A percentile compares a stretch with the other conserved stretches of the same genome.
Evolutionary conservation across 30 jellyfish, hydroid and myxozoan species (phyloP).

Genomic region (Kudoa iwatai): DNA sequence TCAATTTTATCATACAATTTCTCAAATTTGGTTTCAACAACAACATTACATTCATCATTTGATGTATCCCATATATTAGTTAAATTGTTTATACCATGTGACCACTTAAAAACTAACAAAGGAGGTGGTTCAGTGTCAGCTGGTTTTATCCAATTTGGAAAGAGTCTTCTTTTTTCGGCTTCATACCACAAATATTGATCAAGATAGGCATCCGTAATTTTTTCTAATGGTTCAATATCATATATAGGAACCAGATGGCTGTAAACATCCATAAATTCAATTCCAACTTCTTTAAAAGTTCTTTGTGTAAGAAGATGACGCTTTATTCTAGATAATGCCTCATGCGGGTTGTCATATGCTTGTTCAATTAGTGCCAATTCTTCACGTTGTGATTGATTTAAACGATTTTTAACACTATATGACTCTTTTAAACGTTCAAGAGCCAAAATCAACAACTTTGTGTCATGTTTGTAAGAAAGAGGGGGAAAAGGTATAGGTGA

Average conservation of each 20-base stretch:
- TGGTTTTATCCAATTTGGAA: slow-evolving; percentile 93
- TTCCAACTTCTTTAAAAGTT: slow-evolving; percentile 95
- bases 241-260: slow-evolving; percentile 85
- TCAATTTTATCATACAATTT: slow-evolving; percentile 65
- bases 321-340: slow-evolving; percentile 72
- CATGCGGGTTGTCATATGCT: slow-evolving; percentile 94
- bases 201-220: slow-evolving; percentile 82
- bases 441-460: slow-evolving; percentile 52
- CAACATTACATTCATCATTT: slow-evolving; percentile 79
- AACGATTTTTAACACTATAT: slow-evolving; percentile 71
- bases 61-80: slow-evolving; percentile 75
- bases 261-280: slow-evolving; percentile 83
- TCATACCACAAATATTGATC: slow-evolving; percentile 92
- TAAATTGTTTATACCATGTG: slow-evolving; percentile 78
- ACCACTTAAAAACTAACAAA: slow-evolving; percentile 64
- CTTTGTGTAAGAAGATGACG: slow-evolving; percentile 88
- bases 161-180: slow-evolving; percentile 66
- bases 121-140: slow-evolving; percentile 98
- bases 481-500: slow-evolving; percentile 97
- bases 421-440: slow-evolving; percentile 67
- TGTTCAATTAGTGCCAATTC: slow-evolving; percentile 78
- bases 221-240: slow-evolving; percentile 85
- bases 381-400: slow-evolving; percentile 86
- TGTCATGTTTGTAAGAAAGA: slow-evolving; percentile 79
- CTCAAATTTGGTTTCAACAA: slow-evolving; percentile 83